A percentile compares a stretch with the other conserved stretches of the same genome.
Evolutionary conservation across 2,797 vertebrate species (phyloP).

Genomic region (Eidolon dupreanum): DNA sequence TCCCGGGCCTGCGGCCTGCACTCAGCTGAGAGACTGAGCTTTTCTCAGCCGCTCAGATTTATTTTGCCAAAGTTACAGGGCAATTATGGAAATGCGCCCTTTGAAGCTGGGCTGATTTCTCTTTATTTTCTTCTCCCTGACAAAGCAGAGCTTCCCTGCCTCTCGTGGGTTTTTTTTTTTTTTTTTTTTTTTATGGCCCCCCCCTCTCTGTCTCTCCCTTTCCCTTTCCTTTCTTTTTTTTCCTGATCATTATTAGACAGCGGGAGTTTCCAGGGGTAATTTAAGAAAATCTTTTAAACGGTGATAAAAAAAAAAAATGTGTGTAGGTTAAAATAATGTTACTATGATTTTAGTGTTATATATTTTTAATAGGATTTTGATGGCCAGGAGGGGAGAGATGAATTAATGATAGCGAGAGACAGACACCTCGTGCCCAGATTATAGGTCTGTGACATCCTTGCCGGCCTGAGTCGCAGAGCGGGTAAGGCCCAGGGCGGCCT

Average conservation of each 20-base stretch:
- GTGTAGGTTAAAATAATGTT: constrained; percentile 71
- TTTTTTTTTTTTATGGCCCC: not conserved
- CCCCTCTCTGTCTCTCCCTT: too few relatives aligned
- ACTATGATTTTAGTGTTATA: constrained; percentile 9
- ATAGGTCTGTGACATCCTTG: not conserved
- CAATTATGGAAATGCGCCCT: constrained; percentile 99
- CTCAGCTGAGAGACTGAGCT: constrained; percentile 96
- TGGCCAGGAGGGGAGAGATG: constrained; percentile 51
- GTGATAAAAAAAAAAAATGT: not conserved
- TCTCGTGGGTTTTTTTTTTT: constrained; percentile 37
- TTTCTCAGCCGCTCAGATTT: constrained; percentile 92
- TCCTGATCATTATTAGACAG: constrained; percentile 61
- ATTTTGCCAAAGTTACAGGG: constrained; percentile 97
- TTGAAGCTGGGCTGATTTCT: constrained; percentile 93
- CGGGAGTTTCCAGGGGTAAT: constrained; percentile 67
- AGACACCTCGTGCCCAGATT: rapidly evolving
- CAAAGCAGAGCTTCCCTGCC: constrained; percentile 88
- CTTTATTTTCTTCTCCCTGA: constrained; percentile 90
- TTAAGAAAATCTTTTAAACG: constrained; percentile 71
- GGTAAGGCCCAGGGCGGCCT: not conserved
- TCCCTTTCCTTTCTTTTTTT: not conserved
- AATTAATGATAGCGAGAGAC: constrained; percentile 41
- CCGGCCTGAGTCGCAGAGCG: not conserved
- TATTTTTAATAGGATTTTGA: constrained; percentile 41
- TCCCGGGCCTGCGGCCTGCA: constrained; percentile 92